Conservation (phyloP, 2,888 invertebrate genomes). For the Aleiodes testaceus region DNA sequence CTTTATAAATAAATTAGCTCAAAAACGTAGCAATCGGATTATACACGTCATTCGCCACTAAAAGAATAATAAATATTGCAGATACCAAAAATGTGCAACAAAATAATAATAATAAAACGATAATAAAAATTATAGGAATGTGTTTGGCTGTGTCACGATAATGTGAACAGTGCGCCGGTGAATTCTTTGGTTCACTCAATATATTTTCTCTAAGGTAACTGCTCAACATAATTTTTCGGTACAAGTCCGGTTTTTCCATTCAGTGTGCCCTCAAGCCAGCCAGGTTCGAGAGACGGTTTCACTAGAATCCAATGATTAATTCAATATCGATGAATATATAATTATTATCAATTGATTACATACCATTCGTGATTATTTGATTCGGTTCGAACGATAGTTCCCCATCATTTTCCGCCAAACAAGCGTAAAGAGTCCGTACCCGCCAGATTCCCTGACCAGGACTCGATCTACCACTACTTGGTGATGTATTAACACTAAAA, state of each 20-base stretch:
- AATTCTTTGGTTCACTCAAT: slow-evolving; percentile 58
- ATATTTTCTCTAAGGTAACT: slow-evolving; percentile 78
- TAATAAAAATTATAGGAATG: slow-evolving; percentile 47
- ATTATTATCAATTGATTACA: slow-evolving; percentile 53
- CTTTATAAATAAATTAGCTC: slow-evolving; percentile 49
- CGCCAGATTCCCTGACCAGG: slow-evolving; percentile 75
- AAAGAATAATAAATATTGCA: slow-evolving; percentile 24
- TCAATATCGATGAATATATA: background rate
- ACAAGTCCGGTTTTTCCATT: slow-evolving; percentile 94
- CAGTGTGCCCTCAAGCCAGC: slow-evolving; percentile 97
- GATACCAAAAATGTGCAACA: slow-evolving; percentile 21
- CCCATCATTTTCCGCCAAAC: slow-evolving; percentile 96
- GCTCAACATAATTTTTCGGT: slow-evolving; percentile 97
- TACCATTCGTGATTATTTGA: slow-evolving; percentile 97
- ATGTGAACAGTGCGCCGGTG: slow-evolving; percentile 18
- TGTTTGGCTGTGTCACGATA: slow-evolving; percentile 1
- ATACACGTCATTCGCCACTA: background rate
- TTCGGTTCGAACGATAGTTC: slow-evolving; percentile 99
- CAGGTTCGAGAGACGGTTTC: slow-evolving; percentile 93
- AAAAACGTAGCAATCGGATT: slow-evolving; percentile 7
- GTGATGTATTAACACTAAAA: slow-evolving; percentile 65
- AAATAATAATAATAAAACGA: slow-evolving; percentile 36
- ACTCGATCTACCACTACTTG: slow-evolving; percentile 71
- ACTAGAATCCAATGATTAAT: slow-evolving; percentile 75
- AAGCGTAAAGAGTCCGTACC: slow-evolving; percentile 95